Conservation (phyloP, 2,888 invertebrate species). For the Cynaeus angustus region DNA sequence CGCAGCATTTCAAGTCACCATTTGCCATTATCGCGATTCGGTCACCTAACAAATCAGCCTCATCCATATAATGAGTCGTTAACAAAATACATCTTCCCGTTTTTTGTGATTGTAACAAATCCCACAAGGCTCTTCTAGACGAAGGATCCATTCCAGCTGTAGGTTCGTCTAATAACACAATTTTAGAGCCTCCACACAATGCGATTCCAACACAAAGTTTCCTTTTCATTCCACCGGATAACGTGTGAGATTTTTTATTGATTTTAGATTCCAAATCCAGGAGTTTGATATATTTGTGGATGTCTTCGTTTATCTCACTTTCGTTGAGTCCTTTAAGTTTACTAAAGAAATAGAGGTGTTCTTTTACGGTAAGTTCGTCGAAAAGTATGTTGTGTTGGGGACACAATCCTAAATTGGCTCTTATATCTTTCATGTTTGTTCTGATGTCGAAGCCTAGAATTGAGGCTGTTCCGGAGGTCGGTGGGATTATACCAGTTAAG, state of each 20-base stretch:
- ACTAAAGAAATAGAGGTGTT: slow-evolving; percentile 89
- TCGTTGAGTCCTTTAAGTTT: slow-evolving; percentile 79
- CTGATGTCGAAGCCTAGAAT: slow-evolving; percentile 83
- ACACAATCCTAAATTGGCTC: slow-evolving; percentile 84
- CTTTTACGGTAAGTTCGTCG: slow-evolving; percentile 85
- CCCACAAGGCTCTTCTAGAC: slow-evolving; percentile 88
- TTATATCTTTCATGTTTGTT: slow-evolving; percentile 77
- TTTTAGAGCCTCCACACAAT: slow-evolving; percentile 82
- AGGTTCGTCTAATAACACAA: slow-evolving; percentile 83
- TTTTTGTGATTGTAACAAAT: slow-evolving; percentile 83
- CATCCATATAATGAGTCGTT: slow-evolving; percentile 93
- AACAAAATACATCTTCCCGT: slow-evolving; percentile 84
- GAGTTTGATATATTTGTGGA: slow-evolving; percentile 77
- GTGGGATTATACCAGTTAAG: slow-evolving; percentile 85
- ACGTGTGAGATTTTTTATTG: slow-evolving; percentile 74
- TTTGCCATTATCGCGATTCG: slow-evolving; percentile 91
- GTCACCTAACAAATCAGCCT: slow-evolving; percentile 91
- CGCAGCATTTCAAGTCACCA: slow-evolving; percentile 86
- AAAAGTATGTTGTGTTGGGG: slow-evolving; percentile 92
- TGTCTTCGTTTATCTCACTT: slow-evolving; percentile 75
- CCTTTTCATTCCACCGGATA: slow-evolving; percentile 87
- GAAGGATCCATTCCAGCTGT: slow-evolving; percentile 92
- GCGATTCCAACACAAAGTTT: slow-evolving; percentile 85
- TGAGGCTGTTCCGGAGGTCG: slow-evolving; percentile 80
- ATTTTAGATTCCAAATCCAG: slow-evolving; percentile 81